phyloP scores from a whole-genome alignment of 2,797 vertebrate genomes.

The Tapirus indicus region DNA sequence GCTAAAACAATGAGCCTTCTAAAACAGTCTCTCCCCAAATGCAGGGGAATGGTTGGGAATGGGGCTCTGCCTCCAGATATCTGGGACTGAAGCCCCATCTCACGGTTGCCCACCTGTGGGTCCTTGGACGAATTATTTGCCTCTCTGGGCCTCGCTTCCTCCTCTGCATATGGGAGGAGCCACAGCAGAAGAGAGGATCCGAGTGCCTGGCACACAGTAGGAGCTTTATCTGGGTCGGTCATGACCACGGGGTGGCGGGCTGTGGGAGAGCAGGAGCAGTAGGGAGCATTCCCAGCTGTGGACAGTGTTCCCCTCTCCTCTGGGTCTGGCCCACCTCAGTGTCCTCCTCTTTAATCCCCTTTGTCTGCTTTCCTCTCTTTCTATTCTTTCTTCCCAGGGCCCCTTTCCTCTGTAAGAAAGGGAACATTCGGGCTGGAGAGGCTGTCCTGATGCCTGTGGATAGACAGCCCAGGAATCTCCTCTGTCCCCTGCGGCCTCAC shows the following conservation, averaged over 20 bases:
- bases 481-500: background rate
- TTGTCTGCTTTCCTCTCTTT: background rate
- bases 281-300: background rate
- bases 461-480: background rate
- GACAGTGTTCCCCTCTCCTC: background rate
- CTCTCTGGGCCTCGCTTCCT: background rate
- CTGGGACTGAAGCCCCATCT: no score
- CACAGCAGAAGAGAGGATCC: background rate
- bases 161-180: background rate
- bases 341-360: background rate
- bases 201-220: background rate
- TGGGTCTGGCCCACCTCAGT: background rate
- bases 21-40: background rate
- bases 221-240: background rate
- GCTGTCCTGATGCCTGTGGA: background rate
- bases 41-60: background rate
- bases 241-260: fast-evolving
- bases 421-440: background rate
- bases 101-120: no score
- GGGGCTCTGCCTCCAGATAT: background rate
- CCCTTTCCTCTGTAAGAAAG: background rate
- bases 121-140: background rate
- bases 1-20: background rate
- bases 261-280: background rate
- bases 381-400: background rate